A percentile compares a stretch with the other conserved stretches of the same genome.
phyloP scores from a whole-genome alignment of 2,797 vertebrate genomes.

The Atherinosoma microstoma region DNA sequence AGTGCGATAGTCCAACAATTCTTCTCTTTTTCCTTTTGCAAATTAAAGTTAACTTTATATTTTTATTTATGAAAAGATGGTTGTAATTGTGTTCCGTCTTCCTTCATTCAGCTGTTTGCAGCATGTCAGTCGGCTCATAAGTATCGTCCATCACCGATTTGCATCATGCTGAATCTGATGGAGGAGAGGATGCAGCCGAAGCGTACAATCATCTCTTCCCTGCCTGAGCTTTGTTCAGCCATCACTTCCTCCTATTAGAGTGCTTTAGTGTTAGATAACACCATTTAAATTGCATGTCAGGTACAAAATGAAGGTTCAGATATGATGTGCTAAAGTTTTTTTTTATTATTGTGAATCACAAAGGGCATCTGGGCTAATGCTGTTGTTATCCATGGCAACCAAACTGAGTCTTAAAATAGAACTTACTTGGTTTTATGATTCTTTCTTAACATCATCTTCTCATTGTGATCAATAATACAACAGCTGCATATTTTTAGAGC shows the following conservation, averaged over 20 bases:
- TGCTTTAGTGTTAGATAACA: neutral
- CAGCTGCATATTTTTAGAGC: conserved; percentile 30
- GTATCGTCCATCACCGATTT: neutral
- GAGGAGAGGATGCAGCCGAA: neutral
- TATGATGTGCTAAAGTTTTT: neutral
- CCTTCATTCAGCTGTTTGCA: neutral
- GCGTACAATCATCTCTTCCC: neutral
- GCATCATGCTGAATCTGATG: no score
- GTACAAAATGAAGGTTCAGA: neutral
- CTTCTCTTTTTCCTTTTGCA: no score
- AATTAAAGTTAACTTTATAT: no score
- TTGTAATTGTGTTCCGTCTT: no score
- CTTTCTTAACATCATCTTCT: conserved; percentile 1
- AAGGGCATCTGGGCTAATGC: conserved; percentile 33
- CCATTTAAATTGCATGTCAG: neutral
- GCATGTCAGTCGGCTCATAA: neutral
- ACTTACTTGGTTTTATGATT: conserved; percentile 14
- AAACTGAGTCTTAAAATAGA: conserved; percentile 31
- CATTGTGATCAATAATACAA: conserved; percentile 13
- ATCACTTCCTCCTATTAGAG: neutral
- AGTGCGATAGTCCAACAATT: no score
- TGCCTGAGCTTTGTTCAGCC: neutral
- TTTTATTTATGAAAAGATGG: no score
- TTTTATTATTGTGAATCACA: conserved; percentile 35
- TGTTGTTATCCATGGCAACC: conserved; percentile 60